Base-by-base conservation (phyloP, 1,140 invertebrate genomes). In the Solenopsis invicta region DNA sequence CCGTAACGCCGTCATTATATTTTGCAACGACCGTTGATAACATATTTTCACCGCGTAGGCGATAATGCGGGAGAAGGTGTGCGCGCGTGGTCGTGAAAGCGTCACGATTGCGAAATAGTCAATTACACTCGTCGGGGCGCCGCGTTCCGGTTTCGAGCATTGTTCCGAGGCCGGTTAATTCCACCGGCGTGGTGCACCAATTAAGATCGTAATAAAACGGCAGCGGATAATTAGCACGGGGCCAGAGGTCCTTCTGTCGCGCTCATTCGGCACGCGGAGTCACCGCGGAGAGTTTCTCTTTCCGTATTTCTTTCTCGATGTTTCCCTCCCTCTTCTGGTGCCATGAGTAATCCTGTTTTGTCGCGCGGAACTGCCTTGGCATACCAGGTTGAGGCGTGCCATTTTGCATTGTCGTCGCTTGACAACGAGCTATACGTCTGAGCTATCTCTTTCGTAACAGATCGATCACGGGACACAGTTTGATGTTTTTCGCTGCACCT, bases 11-110 rank as follows among this genome's bases (percentile, higher is more conserved):
- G 18, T 52, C 54, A 89, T 90, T 85, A 89, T 37, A 82, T 91
- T 89, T 90, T 61, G 56, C 78, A 90, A 91, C 74, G 66, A 12
- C 24, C 24, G 67, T 75, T 86, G 90, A 90, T 91, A 90, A 90
- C 74, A 90, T 82, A 90, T 91, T 91, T 91, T 90, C 90, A 90
- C 64, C 74, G 50, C 72, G 81, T 76, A 90, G 87, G 85, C 89
- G 90, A 91, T 85, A 90, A 91, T 59, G 82, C 64, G 71, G 18
- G 50, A 61, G 69, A 88, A 77, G 78, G 72, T 66, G 71, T 12
- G 78, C 77, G 64, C 72, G 62, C n/a, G 72, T 50, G 72, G 59
- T 91, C 88, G 88, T 88, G 88, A 91, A 89, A 89, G 88, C 88
- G 84, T 92, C 85, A 71, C 74, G 61, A 85, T 90, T 91, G 88